Base-by-base conservation (phyloP, 2,797 vertebrate species). In the Lerista edwardsae region DNA sequence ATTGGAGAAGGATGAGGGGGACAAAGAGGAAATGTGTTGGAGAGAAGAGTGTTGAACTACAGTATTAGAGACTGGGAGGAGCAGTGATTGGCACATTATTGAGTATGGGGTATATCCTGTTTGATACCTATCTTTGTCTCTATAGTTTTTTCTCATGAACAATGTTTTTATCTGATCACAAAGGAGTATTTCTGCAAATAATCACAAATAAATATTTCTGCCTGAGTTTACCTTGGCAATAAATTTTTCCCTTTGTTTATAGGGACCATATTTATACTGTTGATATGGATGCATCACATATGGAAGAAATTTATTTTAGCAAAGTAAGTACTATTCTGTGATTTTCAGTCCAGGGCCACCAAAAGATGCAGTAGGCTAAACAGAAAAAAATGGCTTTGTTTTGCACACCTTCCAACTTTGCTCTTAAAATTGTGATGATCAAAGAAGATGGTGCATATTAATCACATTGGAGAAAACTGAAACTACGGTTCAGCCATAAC, bases 211-310 rank as follows among this genome's bases (percentile, higher is more conserved):
- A n/a, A n/a, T n/a, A n/a, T n/a, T n/a, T 72, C 65, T 81, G 21
- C 79, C 75, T 85, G 79, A 90, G 9, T 90, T 91, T 96, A 89
- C 93, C 80, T 84, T 84, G 15, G 0, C 80, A 74, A 94, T 93
- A n/a, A 72, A 94, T 94, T 65, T 82, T 4, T 93, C 74, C 85
- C 65, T 95, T 94, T 95, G 15, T 94, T 96, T 90, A 34, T 95
- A 99, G 98, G 96, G 98, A 99, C 96, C 98, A 99, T 96, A 99
- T 99, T 96, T 99, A 99, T 96, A 98, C 98, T 72, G 97, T 99
- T 96, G 98, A 99, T 95, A 97, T 98, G 86, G 98, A 99, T 92
- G 96, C 96, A 86, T 96, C 97, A 92, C 95, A 97, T 92, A 94
- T 97, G 88, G 97, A 99, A 87, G 98, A 99, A 98, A 98, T 99